These are phyloP conservation scores for Andricus grossulariae DNA, from an alignment of 1,140 invertebrate genomes.

Conservation along the genomic window DNA sequence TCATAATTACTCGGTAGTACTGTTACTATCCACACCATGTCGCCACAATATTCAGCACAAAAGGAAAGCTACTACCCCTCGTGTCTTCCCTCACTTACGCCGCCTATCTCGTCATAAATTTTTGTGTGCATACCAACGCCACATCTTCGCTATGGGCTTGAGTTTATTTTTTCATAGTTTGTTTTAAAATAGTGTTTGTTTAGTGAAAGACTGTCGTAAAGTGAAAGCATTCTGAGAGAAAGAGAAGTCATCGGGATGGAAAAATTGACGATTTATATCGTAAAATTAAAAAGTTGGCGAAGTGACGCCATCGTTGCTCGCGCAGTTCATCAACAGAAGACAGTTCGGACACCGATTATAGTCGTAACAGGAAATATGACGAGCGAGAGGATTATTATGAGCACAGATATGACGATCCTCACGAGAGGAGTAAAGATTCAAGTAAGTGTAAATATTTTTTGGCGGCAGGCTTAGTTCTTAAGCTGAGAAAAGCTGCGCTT, in stretches of 20 bases:
- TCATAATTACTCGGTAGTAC: conserved; percentile 5
- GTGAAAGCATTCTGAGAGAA: neutral
- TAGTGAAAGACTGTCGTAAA: neutral
- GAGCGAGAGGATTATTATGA: neutral
- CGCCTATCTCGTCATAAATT: neutral
- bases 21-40: neutral
- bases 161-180: neutral
- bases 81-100: neutral
- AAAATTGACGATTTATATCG: neutral
- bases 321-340: neutral
- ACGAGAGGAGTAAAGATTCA: neutral
- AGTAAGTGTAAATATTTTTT: neutral
- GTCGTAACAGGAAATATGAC: neutral
- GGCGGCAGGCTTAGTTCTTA: neutral
- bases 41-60: neutral
- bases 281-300: neutral
- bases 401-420: neutral
- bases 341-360: neutral
- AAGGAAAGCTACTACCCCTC: neutral
- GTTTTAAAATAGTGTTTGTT: neutral
- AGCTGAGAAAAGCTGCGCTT: no score
- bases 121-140: neutral
- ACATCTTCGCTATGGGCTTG: neutral
- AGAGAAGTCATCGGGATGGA: neutral
- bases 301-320: neutral